These are phyloP conservation scores for Melanaphis sacchari DNA, from an alignment of 1,140 invertebrate species.

Conservation along the genomic window DNA sequence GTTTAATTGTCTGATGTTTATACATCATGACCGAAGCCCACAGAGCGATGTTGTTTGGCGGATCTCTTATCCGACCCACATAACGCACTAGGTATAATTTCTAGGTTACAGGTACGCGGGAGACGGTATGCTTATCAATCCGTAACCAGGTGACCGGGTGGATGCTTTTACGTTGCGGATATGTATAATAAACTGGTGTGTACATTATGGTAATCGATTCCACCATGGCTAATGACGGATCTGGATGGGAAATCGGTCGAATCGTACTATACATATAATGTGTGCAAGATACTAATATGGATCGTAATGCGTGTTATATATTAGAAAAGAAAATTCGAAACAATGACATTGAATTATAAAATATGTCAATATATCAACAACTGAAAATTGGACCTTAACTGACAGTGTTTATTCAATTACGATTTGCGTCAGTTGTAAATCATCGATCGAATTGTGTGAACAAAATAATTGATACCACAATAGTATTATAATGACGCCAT, in stretches of 20 bases:
- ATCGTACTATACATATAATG: background rate
- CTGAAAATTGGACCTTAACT: background rate
- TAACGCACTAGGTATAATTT: constrained; percentile 24
- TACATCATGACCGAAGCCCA: background rate
- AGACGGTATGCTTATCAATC: background rate
- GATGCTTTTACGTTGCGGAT: background rate
- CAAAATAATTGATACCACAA: background rate
- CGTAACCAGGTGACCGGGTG: constrained; percentile 41
- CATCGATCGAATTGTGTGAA: background rate
- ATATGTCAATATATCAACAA: background rate
- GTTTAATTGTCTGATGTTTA: constrained; percentile 17
- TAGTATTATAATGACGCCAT: background rate
- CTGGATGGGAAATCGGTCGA: constrained; percentile 22
- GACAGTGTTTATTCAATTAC: background rate
- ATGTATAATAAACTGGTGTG: background rate
- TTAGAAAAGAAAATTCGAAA: background rate
- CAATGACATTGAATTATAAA: constrained; percentile 4
- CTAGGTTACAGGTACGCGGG: constrained; percentile 31
- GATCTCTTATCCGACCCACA: background rate
- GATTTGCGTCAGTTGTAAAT: background rate
- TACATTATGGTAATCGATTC: constrained; percentile 31
- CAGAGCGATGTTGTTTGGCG: too few species aligned
- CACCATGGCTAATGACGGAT: background rate
- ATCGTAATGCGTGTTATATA: background rate
- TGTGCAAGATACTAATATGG: background rate